These are phyloP conservation scores for Acrocephalus kingi DNA, from an alignment of 2,113 vertebrate species.

Conservation along the genomic window DNA sequence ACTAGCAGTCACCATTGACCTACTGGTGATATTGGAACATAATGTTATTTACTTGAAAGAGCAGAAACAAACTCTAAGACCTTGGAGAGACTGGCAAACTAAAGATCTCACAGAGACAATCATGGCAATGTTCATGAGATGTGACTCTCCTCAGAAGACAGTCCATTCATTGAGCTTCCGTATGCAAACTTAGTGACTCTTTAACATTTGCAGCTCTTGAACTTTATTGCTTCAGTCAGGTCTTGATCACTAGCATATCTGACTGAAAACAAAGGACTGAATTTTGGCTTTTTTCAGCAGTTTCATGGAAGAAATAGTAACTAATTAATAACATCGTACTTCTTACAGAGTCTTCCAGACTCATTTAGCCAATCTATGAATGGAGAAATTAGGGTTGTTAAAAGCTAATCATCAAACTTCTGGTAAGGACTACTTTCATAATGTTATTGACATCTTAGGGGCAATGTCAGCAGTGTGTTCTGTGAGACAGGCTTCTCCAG, in stretches of 20 bases:
- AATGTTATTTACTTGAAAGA: not conserved
- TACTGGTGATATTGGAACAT: rapidly evolving
- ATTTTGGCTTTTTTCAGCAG: not conserved
- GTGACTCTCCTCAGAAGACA: not conserved
- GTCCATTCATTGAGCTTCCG: not conserved
- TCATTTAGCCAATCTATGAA: not conserved
- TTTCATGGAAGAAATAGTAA: not conserved
- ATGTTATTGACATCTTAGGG: not conserved
- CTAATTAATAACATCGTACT: not conserved
- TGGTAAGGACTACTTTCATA: not conserved
- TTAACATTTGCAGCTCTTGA: not conserved
- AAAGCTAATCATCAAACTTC: not conserved
- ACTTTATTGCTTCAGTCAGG: not conserved
- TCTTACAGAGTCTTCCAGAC: not conserved
- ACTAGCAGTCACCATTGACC: not conserved
- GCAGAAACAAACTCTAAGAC: not conserved
- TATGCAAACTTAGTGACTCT: not conserved
- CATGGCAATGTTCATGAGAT: not conserved
- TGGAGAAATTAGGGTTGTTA: not conserved
- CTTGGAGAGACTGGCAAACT: not conserved
- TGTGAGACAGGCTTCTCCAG: not conserved
- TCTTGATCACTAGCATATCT: not conserved
- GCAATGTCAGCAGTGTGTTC: not conserved
- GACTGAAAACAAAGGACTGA: not conserved
- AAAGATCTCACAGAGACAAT: not conserved